A percentile compares a stretch with the other conserved stretches of the same genome.
phyloP scores from a whole-genome alignment of 2,888 invertebrate genomes.

The Pseudococcus viburni region DNA sequence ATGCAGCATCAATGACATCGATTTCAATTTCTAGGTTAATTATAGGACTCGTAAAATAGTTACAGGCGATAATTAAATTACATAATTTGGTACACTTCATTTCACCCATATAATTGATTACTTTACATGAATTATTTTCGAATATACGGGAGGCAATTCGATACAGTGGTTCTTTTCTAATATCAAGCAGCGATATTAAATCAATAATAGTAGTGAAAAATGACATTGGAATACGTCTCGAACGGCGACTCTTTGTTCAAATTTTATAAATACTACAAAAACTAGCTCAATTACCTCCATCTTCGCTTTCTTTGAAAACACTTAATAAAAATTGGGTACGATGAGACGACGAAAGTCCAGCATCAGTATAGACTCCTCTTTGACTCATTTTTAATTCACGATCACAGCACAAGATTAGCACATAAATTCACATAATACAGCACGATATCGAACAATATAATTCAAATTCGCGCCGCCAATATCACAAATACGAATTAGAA shows the following conservation, averaged over 20 bases:
- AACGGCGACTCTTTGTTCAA: not conserved
- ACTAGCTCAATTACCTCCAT: conserved; percentile 52
- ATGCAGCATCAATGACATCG: not conserved
- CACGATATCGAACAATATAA: not conserved
- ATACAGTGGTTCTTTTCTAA: not conserved
- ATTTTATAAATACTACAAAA: not conserved
- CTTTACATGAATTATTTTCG: not conserved
- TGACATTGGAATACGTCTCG: not conserved
- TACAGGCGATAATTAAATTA: not conserved
- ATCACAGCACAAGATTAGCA: not conserved
- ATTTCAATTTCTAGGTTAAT: not conserved
- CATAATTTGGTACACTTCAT: not conserved
- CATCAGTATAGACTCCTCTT: conserved; percentile 54
- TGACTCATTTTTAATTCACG: conserved; percentile 57
- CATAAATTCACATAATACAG: conserved; percentile 3
- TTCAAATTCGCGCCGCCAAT: not conserved
- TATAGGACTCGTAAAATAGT: not conserved
- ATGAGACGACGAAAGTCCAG: conserved; percentile 39
- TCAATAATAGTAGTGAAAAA: not conserved
- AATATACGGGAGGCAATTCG: not conserved
- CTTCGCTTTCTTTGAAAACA: conserved; percentile 62
- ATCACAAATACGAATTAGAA: not conserved
- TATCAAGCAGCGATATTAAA: too few species aligned
- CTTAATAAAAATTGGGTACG: conserved; percentile 22
- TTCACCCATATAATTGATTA: not conserved